These are phyloP conservation scores for Piprites chloris DNA, from an alignment of 2,113 vertebrate genomes.

Conservation along the genomic window DNA sequence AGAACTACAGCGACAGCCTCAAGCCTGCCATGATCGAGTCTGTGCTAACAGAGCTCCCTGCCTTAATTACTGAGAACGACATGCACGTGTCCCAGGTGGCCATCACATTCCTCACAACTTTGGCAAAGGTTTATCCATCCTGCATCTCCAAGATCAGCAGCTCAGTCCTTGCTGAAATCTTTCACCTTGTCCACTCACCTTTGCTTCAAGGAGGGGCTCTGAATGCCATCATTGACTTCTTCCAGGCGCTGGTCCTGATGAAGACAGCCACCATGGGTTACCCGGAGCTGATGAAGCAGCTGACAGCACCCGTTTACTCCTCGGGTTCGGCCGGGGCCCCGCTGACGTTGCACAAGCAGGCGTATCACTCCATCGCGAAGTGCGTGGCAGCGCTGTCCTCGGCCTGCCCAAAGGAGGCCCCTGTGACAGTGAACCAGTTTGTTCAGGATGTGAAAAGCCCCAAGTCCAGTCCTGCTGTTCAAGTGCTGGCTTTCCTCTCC, in stretches of 20 bases:
- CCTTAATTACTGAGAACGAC: constrained; percentile 85
- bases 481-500: constrained; percentile 86
- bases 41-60: constrained; percentile 81
- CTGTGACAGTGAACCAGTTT: constrained; percentile 73
- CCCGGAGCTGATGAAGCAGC: constrained; percentile 77
- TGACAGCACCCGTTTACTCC: constrained; percentile 77
- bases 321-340: not conserved
- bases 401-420: constrained; percentile 82
- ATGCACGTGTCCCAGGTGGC: constrained; percentile 93
- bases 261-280: constrained; percentile 74
- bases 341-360: constrained; percentile 79
- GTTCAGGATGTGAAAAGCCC: constrained; percentile 84
- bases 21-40: constrained; percentile 78
- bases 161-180: constrained; percentile 76
- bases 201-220: constrained; percentile 86
- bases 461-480: constrained; percentile 73
- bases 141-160: constrained; percentile 81
- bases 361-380: constrained; percentile 81
- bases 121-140: constrained; percentile 79
- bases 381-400: constrained; percentile 85
- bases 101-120: constrained; percentile 79
- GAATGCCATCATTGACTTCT: constrained; percentile 78
- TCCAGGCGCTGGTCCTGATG: constrained; percentile 81
- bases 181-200: constrained; percentile 84
- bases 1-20: constrained; percentile 81